Conservation (phyloP, 1,140 invertebrate species). For the Oryctes rhinoceros region DNA sequence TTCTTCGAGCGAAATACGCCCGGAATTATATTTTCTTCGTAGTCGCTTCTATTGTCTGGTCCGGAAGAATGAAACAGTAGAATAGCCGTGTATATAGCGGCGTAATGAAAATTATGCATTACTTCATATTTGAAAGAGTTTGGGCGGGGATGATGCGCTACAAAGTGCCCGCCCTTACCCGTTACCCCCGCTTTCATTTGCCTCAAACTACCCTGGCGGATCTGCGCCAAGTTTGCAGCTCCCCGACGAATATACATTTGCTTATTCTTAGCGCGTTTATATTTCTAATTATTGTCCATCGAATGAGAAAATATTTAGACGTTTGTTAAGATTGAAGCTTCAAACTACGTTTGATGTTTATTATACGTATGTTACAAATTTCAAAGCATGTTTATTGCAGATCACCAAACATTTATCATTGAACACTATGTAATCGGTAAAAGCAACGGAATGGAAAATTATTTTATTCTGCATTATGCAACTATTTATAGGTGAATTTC, state of each 20-base stretch:
- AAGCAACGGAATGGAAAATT: too few species aligned
- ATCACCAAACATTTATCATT: too few species aligned
- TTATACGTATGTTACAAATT: neutral
- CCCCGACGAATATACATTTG: neutral
- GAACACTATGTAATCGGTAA: too few species aligned
- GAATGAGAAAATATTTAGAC: neutral
- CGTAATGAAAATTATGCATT: slow-evolving; percentile 51
- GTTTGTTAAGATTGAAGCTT: neutral
- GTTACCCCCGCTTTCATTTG: slow-evolving; percentile 40
- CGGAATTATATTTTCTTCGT: slow-evolving; percentile 46
- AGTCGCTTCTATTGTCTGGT: slow-evolving; percentile 46
- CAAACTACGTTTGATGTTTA: neutral
- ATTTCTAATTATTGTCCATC: slow-evolving; percentile 38
- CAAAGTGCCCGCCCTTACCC: slow-evolving; percentile 44
- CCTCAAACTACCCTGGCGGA: slow-evolving; percentile 39
- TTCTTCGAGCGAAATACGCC: slow-evolving; percentile 25
- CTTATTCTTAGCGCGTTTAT: slow-evolving; percentile 39
- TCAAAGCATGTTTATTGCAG: too few species aligned
- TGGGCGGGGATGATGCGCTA: slow-evolving; percentile 44
- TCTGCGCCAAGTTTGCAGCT: slow-evolving; percentile 28
- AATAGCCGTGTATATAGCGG: slow-evolving; percentile 48
- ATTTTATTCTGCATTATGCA: too few species aligned
- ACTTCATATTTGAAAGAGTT: slow-evolving; percentile 49
- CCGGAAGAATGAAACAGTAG: slow-evolving; percentile 43
- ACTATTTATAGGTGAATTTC: too few species aligned